Base-by-base conservation (phyloP, 1,140 invertebrate species). In the Cotesia chilonis region DNA sequence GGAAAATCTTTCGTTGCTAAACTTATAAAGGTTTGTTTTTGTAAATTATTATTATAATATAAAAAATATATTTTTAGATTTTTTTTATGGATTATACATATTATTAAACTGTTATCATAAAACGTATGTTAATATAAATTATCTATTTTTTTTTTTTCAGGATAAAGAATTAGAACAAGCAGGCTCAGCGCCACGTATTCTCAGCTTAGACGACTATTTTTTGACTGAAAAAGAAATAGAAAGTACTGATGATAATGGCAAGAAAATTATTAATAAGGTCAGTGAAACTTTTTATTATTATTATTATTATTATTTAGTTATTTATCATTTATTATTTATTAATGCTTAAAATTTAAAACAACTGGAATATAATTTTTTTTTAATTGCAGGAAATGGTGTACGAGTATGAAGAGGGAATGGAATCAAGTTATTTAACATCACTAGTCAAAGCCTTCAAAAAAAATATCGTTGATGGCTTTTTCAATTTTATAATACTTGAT, bases 151-250 rank as follows among this genome's bases (percentile, higher is more conserved):
- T 54, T 52, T 73, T 70, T 79, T 80, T 71, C 78, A 94, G 92
- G 93, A 94, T 74, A 92, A 92, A 80, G 93, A 94, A 83, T 87
- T 93, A 9, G 90, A 92, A 75, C 90, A 92, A 84, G 93, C 93
- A 60, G 93, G 92, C 2, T 91, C 92, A 72, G 94, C 93, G 55
- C 93, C 94, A 2, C 89, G 97, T 75, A 97, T 99, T 79, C 89
- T 98, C 67, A 96, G 94, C 74, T 90, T 99, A 55, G 96, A 99
- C 86, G 96, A 99, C 88, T 99, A 98, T 85, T 98, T 98, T 79
- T 93, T 98, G 87, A 92, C 94, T 59, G 96, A 98, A 88, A 91
- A 92, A 64, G 96, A 97, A 84, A 92, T 92, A 77, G 90, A 92
- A 80, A 90, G 92, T 74, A 89, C 89, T 38, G 94, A 96, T 81